Evolutionary conservation across 2,888 invertebrate genomes (phyloP).

Genomic region (Cheilosia vulpina): DNA sequence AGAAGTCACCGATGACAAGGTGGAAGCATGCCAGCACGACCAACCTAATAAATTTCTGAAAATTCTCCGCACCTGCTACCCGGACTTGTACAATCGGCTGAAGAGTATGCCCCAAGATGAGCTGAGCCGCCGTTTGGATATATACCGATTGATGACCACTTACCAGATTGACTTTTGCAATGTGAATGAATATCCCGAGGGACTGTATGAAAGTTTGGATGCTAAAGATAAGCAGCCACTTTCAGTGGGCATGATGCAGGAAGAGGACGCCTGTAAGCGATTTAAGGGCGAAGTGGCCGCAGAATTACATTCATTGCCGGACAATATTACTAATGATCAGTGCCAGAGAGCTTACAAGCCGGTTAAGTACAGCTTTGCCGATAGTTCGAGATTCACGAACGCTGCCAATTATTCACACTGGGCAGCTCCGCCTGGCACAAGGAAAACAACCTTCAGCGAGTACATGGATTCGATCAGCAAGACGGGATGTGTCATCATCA

Average conservation of each 20-base stretch:
- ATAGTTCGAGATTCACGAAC: conserved; percentile 78
- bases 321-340: conserved; percentile 76
- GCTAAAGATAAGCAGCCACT: conserved; percentile 77
- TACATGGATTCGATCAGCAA: conserved; percentile 82
- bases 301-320: conserved; percentile 77
- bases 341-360: conserved; percentile 79
- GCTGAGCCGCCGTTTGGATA: conserved; percentile 84
- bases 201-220: conserved; percentile 79
- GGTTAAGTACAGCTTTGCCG: conserved; percentile 79
- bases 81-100: conserved; percentile 85
- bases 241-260: conserved; percentile 76
- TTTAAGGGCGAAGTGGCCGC: conserved; percentile 79
- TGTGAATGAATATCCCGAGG: conserved; percentile 81
- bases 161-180: conserved; percentile 86
- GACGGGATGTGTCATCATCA: conserved; percentile 81
- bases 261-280: conserved; percentile 78
- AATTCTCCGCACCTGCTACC: conserved; percentile 84
- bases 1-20: conserved; percentile 64
- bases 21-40: conserved; percentile 78
- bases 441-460: conserved; percentile 79
- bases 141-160: conserved; percentile 85
- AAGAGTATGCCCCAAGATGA: conserved; percentile 84
- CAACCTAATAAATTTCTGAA: conserved; percentile 82
- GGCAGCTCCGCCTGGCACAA: conserved; percentile 76
- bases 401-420: conserved; percentile 81